These are phyloP conservation scores for Ceyx erithaca DNA, from an alignment of 2,797 vertebrate species.

Conservation along the genomic window DNA sequence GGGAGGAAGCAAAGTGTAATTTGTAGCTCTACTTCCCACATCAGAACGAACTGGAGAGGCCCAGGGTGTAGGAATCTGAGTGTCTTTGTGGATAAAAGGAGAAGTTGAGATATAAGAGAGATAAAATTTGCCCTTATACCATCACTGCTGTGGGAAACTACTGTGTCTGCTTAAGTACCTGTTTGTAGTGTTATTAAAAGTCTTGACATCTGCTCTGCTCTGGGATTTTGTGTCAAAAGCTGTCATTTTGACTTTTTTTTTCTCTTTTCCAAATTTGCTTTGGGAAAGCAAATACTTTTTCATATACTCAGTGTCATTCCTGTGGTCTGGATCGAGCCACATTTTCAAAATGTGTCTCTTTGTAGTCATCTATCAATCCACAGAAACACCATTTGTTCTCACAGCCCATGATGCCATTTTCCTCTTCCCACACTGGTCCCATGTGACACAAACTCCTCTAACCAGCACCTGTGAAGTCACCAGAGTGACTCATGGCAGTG, in stretches of 20 bases:
- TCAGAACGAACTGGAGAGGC: neutral
- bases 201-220: neutral
- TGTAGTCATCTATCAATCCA: neutral
- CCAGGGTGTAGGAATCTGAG: neutral
- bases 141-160: neutral
- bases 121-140: neutral
- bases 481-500: neutral
- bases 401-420: neutral
- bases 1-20: neutral
- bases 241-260: neutral
- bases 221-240: constrained; percentile 14
- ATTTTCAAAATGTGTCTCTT: neutral
- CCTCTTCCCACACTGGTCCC: neutral
- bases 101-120: neutral
- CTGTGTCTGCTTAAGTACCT: neutral
- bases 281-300: neutral
- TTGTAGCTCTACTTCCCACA: neutral
- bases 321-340: neutral
- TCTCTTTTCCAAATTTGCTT: no score
- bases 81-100: neutral
- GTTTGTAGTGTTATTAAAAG: neutral
- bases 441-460: neutral
- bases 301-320: neutral
- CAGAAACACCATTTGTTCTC: constrained; percentile 35
- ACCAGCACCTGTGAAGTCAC: neutral